A percentile compares a stretch with the other conserved stretches of the same genome.
Conservation (phyloP, 1,140 invertebrate species). For the Cydia strobilella region DNA sequence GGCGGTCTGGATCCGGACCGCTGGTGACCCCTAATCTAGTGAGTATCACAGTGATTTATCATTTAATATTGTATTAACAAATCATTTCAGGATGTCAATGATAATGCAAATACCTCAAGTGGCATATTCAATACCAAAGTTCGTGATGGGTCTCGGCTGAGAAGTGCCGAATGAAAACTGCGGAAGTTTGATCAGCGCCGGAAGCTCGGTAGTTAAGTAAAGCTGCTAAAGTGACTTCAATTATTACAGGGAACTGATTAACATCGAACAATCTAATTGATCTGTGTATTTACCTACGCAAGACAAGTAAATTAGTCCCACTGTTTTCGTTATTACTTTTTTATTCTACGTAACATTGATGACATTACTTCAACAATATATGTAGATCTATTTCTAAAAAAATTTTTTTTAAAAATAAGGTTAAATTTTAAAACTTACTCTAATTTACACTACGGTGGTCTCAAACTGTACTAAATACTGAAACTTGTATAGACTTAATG, state of each 20-base stretch:
- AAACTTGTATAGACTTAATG: slow-evolving; percentile 4
- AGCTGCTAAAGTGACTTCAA: slow-evolving; percentile 31
- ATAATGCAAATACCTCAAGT: slow-evolving; percentile 88
- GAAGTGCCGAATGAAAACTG: slow-evolving; percentile 33
- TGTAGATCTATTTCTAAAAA: no score
- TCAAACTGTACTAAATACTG: neutral
- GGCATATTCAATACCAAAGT: slow-evolving; percentile 89
- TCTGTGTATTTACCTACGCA: neutral
- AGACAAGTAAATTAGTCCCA: neutral
- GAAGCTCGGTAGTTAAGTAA: slow-evolving; percentile 49
- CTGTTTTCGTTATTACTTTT: neutral
- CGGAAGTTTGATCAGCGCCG: slow-evolving; percentile 49
- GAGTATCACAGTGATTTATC: neutral
- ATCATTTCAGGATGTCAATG: slow-evolving; percentile 84
- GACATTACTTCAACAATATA: neutral
- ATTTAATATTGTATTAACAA: neutral
- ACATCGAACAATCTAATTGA: slow-evolving; percentile 3
- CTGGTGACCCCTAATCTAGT: no score
- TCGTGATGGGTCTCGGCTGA: slow-evolving; percentile 86
- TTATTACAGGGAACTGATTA: slow-evolving; percentile 15
- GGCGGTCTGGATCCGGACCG: no score
- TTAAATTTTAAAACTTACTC: no score
- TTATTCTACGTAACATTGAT: neutral
- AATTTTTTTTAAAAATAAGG: no score
- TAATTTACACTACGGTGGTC: no score